These are phyloP conservation scores for Chaetorhynchus papuensis DNA, from an alignment of 2,113 vertebrate species.

Conservation along the genomic window DNA sequence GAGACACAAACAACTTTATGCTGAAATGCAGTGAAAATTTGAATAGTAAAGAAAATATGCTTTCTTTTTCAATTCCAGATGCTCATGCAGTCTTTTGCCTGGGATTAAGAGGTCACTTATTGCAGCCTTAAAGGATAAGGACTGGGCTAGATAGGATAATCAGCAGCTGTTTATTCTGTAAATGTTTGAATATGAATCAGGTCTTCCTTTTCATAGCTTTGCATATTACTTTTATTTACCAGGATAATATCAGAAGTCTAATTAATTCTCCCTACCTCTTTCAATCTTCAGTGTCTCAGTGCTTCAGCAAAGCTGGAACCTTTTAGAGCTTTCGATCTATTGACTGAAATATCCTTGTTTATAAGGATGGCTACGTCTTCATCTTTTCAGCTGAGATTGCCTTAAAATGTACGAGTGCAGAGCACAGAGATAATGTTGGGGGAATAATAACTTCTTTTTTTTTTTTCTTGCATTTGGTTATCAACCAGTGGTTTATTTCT, in stretches of 20 bases:
- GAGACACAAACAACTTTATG: neutral
- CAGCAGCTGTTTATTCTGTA: slow-evolving; percentile 65
- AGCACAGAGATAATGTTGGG: slow-evolving; percentile 1
- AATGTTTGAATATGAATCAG: slow-evolving; percentile 64
- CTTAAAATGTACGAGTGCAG: slow-evolving; percentile 27
- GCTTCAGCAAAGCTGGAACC: slow-evolving; percentile 42
- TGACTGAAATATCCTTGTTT: slow-evolving; percentile 57
- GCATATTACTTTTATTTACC: slow-evolving; percentile 62
- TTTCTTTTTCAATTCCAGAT: slow-evolving; percentile 59
- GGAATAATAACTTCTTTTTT: neutral
- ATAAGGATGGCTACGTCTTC: slow-evolving; percentile 31
- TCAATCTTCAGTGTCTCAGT: slow-evolving; percentile 23
- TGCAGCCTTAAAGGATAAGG: slow-evolving; percentile 55
- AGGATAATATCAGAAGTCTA: slow-evolving; percentile 49
- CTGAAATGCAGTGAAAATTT: slow-evolving; percentile 48
- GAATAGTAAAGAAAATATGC: slow-evolving; percentile 20
- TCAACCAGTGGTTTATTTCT: slow-evolving; percentile 27
- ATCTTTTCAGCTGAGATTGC: slow-evolving; percentile 51
- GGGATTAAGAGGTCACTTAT: slow-evolving; percentile 54
- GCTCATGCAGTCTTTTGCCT: slow-evolving; percentile 19
- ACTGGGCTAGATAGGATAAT: slow-evolving; percentile 40
- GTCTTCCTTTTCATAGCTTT: slow-evolving; percentile 20
- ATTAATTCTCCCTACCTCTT: slow-evolving; percentile 54
- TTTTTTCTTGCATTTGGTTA: neutral
- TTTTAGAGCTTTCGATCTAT: slow-evolving; percentile 50